Conservation (phyloP, 1,140 invertebrate genomes). For the Microplitis demolitor region DNA sequence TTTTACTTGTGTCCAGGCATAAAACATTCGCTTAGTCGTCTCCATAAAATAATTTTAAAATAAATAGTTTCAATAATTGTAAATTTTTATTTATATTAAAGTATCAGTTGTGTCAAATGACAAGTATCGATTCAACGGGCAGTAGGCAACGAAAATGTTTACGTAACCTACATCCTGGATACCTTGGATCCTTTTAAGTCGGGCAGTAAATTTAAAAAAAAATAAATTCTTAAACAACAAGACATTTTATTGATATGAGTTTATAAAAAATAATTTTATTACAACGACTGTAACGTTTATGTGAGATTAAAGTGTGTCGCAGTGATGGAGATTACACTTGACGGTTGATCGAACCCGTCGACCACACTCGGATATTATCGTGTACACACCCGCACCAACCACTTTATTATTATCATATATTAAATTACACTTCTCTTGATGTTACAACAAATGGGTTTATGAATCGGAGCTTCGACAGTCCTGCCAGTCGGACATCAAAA, state of each 20-base stretch:
- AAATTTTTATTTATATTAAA: no score
- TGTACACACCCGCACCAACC: constrained; percentile 18
- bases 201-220: background rate
- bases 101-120: background rate
- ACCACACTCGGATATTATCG: constrained; percentile 18
- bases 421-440: constrained; percentile 19
- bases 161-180: background rate
- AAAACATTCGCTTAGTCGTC: background rate
- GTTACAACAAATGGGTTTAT: constrained; percentile 37
- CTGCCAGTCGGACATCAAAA: constrained; percentile 31
- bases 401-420: constrained; percentile 1
- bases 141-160: constrained; percentile 7
- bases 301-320: background rate
- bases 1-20: background rate
- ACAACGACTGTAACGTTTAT: background rate
- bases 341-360: constrained; percentile 24
- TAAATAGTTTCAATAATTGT: no score
- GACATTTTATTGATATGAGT: no score
- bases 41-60: background rate
- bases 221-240: no score
- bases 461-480: constrained; percentile 29
- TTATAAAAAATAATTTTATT: no score
- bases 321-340: constrained; percentile 12
- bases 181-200: background rate
- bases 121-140: constrained; percentile 13